phyloP scores from a whole-genome alignment of 2,797 vertebrate genomes.

The Karalla daura region DNA sequence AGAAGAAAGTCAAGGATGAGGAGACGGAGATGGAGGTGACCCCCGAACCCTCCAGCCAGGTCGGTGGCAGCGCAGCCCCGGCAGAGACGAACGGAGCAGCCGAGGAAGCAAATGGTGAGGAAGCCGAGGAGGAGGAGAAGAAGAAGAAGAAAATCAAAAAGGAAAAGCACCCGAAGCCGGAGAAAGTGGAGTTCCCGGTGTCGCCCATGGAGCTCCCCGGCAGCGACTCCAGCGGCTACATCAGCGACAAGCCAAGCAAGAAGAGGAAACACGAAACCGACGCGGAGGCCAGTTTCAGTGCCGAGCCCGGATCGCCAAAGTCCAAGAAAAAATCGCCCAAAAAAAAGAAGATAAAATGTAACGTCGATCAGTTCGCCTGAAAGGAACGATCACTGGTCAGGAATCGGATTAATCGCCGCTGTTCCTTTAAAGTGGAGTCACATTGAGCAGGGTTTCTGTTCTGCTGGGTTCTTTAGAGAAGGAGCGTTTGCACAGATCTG shows the following conservation, averaged over 20 bases:
- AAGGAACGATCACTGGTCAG: neutral
- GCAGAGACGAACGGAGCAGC: constrained; percentile 37
- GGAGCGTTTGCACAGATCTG: neutral
- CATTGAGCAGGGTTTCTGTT: neutral
- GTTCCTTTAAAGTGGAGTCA: constrained; percentile 40
- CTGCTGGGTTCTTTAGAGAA: neutral
- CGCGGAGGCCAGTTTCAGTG: constrained; percentile 33
- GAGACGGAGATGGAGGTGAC: constrained; percentile 34
- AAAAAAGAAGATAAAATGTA: constrained; percentile 76
- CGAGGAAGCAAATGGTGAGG: constrained; percentile 27
- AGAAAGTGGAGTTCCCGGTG: constrained; percentile 59
- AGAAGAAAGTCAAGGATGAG: constrained; percentile 68
- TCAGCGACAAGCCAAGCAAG: constrained; percentile 85
- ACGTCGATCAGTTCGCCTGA: constrained; percentile 35
- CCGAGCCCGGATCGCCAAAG: constrained; percentile 53
- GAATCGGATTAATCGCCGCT: neutral
- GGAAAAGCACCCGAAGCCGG: constrained; percentile 65
- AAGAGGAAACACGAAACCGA: constrained; percentile 83
- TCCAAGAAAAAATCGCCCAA: too few relatives aligned
- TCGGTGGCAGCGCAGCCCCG: constrained; percentile 5
- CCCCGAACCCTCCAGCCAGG: neutral
- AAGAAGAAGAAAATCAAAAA: constrained; percentile 83
- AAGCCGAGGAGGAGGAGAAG: constrained; percentile 34
- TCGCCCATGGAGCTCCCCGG: constrained; percentile 59
- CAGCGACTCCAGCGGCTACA: constrained; percentile 88